Conservation (phyloP, 2,797 vertebrate genomes). For the Eupleurogrammus muticus region DNA sequence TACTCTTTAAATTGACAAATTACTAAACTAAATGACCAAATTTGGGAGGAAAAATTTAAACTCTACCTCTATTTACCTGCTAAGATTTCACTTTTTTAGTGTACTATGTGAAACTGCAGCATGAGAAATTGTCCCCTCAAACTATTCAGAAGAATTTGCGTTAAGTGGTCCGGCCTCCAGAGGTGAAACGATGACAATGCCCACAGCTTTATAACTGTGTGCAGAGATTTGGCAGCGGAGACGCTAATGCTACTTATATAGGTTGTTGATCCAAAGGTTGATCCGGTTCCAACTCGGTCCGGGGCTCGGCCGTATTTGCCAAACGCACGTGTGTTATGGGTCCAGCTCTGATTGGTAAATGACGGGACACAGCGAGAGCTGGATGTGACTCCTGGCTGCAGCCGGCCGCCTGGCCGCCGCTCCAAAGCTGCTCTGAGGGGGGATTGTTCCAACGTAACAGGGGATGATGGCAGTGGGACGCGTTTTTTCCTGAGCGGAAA, state of each 20-base stretch:
- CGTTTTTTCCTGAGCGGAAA: slow-evolving; percentile 22
- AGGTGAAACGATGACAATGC: slow-evolving; percentile 37
- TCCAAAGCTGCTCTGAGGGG: slow-evolving; percentile 62
- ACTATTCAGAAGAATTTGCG: not conserved
- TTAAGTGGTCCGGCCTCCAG: slow-evolving; percentile 5
- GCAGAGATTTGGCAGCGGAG: slow-evolving; percentile 39
- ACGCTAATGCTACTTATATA: slow-evolving; percentile 37
- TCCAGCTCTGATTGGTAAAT: slow-evolving; percentile 65
- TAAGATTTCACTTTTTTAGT: too few relatives aligned
- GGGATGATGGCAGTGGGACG: slow-evolving; percentile 36
- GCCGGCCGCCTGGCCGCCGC: slow-evolving; percentile 17
- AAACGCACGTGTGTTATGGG: slow-evolving; percentile 54
- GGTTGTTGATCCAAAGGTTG: slow-evolving; percentile 41
- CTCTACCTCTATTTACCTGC: too few relatives aligned
- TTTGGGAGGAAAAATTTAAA: too few relatives aligned
- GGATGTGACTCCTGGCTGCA: slow-evolving; percentile 60
- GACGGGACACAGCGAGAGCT: slow-evolving; percentile 58
- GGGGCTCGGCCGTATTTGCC: slow-evolving; percentile 34
- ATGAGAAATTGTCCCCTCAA: not conserved
- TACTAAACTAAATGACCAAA: too few relatives aligned
- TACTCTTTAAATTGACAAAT: too few relatives aligned
- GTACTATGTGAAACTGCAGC: not conserved
- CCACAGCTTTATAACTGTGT: slow-evolving; percentile 36
- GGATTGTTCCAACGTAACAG: slow-evolving; percentile 64
- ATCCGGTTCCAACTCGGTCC: slow-evolving; percentile 33